Percentiles rank a stretch among this genome's conserved stretches.
phyloP scores from a whole-genome alignment of 2,797 vertebrate species.

The Varecia variegata region DNA sequence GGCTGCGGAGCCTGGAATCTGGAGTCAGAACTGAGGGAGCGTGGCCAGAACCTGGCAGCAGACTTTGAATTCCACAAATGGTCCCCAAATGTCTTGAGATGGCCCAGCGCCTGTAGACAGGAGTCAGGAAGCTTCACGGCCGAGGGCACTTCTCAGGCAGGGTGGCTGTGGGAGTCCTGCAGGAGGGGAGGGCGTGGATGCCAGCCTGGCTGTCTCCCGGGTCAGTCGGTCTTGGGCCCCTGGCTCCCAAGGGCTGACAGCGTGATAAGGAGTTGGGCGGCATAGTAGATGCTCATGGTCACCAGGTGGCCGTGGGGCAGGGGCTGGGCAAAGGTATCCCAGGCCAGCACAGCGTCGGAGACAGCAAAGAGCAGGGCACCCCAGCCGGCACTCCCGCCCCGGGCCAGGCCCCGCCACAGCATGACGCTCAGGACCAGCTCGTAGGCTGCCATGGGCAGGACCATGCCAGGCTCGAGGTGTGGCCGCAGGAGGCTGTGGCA shows the following conservation, averaged over 20 bases:
- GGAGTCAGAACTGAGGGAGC: not conserved
- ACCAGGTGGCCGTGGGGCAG: slow-evolving; percentile 63
- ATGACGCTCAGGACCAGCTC: slow-evolving; percentile 81
- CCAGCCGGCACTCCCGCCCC: slow-evolving; percentile 46
- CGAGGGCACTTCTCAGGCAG: accelerated
- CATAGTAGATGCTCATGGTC: slow-evolving; percentile 91
- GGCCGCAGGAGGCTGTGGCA: not conserved
- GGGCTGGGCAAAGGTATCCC: slow-evolving; percentile 83
- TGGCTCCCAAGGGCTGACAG: slow-evolving; percentile 64
- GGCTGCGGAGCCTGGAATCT: not conserved
- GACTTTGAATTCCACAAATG: not conserved
- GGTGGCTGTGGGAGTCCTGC: too few species aligned
- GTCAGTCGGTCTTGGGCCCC: not conserved
- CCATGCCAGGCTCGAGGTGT: slow-evolving; percentile 72
- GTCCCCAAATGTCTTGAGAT: not conserved
- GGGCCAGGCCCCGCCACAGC: slow-evolving; percentile 82
- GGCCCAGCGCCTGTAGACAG: accelerated
- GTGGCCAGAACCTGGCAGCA: accelerated
- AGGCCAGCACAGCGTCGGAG: slow-evolving; percentile 87
- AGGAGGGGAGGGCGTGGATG: accelerated
- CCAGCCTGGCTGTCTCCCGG: accelerated
- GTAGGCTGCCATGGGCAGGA: slow-evolving; percentile 84
- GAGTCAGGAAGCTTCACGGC: accelerated
- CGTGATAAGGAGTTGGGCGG: slow-evolving; percentile 89
- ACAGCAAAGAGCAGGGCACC: slow-evolving; percentile 87